Evolutionary conservation across 35 echinoderm and acorn worm genomes (phyloP), one percentile per base, ranked within the genome.

Genomic region (Anneissia japonica): DNA sequence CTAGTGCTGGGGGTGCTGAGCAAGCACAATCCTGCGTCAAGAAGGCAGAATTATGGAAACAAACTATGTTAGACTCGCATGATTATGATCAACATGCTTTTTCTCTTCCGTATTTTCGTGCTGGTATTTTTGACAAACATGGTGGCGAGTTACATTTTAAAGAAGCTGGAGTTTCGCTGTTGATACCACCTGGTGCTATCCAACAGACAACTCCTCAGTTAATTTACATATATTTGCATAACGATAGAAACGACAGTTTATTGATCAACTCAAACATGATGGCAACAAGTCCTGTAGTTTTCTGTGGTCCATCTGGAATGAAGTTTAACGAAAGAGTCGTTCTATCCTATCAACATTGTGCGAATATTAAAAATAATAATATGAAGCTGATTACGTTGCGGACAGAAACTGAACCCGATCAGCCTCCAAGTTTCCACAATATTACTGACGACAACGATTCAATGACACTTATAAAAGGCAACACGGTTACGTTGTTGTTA

Each of bases 331-430:
- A 81, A 39, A 37, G 79, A 40, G 79, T 81, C 17, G 17, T 81
- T 39, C 30, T 81, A 40, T 81, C 79, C 14, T 81, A 81, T 81
- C 35, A 81, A 39, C 79, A 81, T 30, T 81, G 79, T 81, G 79
- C 79, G 23, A 39, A 81, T 37, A 39, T 37, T 37, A 30, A 35
- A 81, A 81, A 39, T 26, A 30, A 39, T 17, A 39, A 40, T 14
- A 37, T 81, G 7, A 36, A 39, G 10, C 35, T 81, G 0, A 37
- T 39, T 36, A 39, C 36, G 3, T 30, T 81, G 9, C 19, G 35
- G 11, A 38, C 34, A 1, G 37, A 81, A 17, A 40, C 34, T 0
- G 79, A 81, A 9, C 34, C 32, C 0, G 79, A 40, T 38, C n/a
- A 81, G n/a, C 3, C 23, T 30, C 35, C 79, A 26, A 39, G n/a